These are phyloP conservation scores for Papilio xuthus DNA, from an alignment of 1,140 invertebrate genomes.

Conservation along the genomic window DNA sequence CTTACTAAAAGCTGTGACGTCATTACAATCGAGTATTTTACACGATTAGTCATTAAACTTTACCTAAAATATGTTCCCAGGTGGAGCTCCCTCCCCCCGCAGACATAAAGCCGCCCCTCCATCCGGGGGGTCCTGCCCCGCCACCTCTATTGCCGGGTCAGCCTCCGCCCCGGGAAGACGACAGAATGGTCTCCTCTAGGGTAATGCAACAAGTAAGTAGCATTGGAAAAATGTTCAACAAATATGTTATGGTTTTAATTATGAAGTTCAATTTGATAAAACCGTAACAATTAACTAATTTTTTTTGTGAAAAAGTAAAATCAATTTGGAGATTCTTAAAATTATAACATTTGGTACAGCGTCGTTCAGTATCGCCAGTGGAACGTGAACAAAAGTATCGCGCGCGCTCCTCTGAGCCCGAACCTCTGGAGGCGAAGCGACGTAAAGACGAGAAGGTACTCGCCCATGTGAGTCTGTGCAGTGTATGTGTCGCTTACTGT, in stretches of 20 bases:
- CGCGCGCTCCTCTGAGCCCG: constrained; percentile 85
- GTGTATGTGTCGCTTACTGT: constrained; percentile 69
- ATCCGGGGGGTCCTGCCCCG: constrained; percentile 60
- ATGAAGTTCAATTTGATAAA: too few relatives aligned
- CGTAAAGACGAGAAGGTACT: constrained; percentile 93
- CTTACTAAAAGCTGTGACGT: too few relatives aligned
- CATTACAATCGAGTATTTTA: too few relatives aligned
- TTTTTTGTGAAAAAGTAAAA: too few relatives aligned
- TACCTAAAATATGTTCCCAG: constrained; percentile 42
- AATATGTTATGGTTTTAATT: not conserved
- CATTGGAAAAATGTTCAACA: too few relatives aligned
- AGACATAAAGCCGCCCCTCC: constrained; percentile 66
- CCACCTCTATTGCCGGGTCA: constrained; percentile 57
- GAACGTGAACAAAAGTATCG: constrained; percentile 93
- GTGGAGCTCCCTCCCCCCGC: constrained; percentile 70
- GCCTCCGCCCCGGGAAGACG: constrained; percentile 64
- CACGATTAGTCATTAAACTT: not conserved
- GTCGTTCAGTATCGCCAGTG: constrained; percentile 93
- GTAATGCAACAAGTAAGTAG: constrained; percentile 61
- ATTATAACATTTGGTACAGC: constrained; percentile 47
- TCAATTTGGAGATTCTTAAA: too few relatives aligned
- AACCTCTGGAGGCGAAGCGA: constrained; percentile 87
- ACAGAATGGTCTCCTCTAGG: constrained; percentile 53
- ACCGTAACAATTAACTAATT: too few relatives aligned
- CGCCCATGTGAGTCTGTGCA: constrained; percentile 88